phyloP scores from a whole-genome alignment of 2,888 invertebrate genomes.

The Pristionchus maxplancki region DNA sequence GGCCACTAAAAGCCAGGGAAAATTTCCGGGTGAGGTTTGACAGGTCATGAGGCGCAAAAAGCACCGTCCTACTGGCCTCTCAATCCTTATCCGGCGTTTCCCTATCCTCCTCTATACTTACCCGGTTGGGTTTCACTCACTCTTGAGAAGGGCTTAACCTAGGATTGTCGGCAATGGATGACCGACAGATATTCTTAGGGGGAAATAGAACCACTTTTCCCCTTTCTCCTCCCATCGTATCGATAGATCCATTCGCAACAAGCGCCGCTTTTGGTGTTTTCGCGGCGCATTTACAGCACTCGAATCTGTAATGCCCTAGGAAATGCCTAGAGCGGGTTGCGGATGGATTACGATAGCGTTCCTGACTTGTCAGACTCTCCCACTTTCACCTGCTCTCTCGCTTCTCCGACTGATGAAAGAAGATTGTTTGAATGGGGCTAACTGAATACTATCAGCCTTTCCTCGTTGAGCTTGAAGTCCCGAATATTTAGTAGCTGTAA shows the following conservation, averaged over 20 bases:
- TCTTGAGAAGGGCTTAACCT: no score
- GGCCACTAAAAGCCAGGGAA: background rate
- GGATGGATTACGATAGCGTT: no score
- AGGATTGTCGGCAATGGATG: no score
- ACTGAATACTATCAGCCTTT: background rate
- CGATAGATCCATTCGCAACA: background rate
- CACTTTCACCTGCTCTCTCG: no score
- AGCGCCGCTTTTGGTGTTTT: background rate
- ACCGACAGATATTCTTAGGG: no score
- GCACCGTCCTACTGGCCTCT: conserved; percentile 48
- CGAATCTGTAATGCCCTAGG: conserved; percentile 45
- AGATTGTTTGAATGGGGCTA: no score
- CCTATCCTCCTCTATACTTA: background rate
- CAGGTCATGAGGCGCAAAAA: conserved; percentile 44
- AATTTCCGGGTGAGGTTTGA: conserved; percentile 47
- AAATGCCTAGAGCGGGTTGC: conserved; percentile 21
- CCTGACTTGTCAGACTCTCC: no score
- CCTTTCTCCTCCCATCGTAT: background rate
- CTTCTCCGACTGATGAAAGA: no score
- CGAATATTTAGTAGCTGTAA: background rate
- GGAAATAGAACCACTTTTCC: background rate
- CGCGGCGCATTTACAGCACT: conserved; percentile 21
- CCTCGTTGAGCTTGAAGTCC: background rate
- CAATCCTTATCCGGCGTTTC: conserved; percentile 39
- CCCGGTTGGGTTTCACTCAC: no score